Evolutionary conservation across 1,140 invertebrate genomes (phyloP), one percentile per base, ranked within the genome.

Genomic region (Macrostomum lignano): DNA sequence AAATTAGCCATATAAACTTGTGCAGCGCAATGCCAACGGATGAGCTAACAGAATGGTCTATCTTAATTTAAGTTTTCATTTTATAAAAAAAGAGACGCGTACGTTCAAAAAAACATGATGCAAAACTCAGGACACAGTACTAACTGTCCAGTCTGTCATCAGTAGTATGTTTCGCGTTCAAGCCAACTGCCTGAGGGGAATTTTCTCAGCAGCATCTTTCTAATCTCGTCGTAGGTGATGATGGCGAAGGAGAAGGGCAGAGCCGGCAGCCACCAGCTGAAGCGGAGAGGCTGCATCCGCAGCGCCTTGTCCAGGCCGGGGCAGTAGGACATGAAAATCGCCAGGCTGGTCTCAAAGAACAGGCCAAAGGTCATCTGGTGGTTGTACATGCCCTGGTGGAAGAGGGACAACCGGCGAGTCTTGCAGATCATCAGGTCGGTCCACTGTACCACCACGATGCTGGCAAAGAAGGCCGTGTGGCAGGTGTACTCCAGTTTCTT

Each of bases 111-210:
- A n/a, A n/a, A n/a, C n/a, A n/a, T n/a, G n/a, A n/a, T n/a, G n/a
- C n/a, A n/a, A n/a, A n/a, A n/a, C n/a, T n/a, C n/a, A n/a, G n/a
- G n/a, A n/a, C n/a, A n/a, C n/a, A n/a, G n/a, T n/a, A n/a, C n/a
- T n/a, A n/a, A n/a, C n/a, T n/a, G n/a, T n/a, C n/a, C n/a, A n/a
- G n/a, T n/a, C n/a, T n/a, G n/a, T n/a, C n/a, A n/a, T 67, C 81
- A 93, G 67, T 91, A 93, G 64, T 94, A 94, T 53, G 86, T 94
- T 68, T 94, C 86, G 63, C 75, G 70, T 63, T 94, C 84, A 46
- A 94, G 67, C 79, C 81, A 96, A 46, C 84, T 82, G 48, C 84
- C 84, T 15, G 7, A 15, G 37, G 84, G 84, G 61, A 48, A 50
- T 29, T 76, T 71, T 57, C 86, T 73, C 44, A 94, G 66, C 58